Base-by-base conservation (phyloP, 2,797 vertebrate genomes). In the Thalassophryne amazonica region DNA sequence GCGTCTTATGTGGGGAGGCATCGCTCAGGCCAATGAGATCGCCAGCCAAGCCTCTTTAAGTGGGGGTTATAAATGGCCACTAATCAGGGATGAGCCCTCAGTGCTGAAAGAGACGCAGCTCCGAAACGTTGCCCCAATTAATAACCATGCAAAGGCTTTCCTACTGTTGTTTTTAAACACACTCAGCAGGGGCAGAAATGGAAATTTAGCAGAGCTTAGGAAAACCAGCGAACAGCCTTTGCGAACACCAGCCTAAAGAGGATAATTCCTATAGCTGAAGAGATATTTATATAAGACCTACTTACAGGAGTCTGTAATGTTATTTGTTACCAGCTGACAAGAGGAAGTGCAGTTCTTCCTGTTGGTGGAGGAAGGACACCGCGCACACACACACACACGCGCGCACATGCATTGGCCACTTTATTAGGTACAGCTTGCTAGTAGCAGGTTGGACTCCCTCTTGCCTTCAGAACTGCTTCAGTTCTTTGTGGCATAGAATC, bases 81-180 rank as follows among this genome's bases (percentile, higher is more conserved):
- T 89, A 89, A 89, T 87, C 84, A 79, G 78, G 79, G 84, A 88
- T 90, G 82, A 90, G 81, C 78, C 69, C 40, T 71, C 37, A 16
- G 68, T 86, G 76, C 86, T 87, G 86, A 83, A 68, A 74, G 76
- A 83, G 80, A 76, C 69, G 76, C 71, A 84, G 78, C 70, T 78
- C 58, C 49, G 75, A 85, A 89, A 85, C 83, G 83, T 86, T 88
- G 86, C 74, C 84, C 83, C 84, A 86, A 89, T 88, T 88, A 81
- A 84, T 84, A 88, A 78, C 67, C 66, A 35, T 54, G 73, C 48
- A 74, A 42, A 62, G 60, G 61, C 62, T 76, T 28, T 67, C 69
- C 67, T 67, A 45, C 17, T 16, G 58, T 66, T 84, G 70, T 73
- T 83, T 81, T 80, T 74, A 57, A 73, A 71, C 19, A 17, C 49